phyloP scores from a whole-genome alignment of 2,888 invertebrate species.

The Caenorhabditis virilis region DNA sequence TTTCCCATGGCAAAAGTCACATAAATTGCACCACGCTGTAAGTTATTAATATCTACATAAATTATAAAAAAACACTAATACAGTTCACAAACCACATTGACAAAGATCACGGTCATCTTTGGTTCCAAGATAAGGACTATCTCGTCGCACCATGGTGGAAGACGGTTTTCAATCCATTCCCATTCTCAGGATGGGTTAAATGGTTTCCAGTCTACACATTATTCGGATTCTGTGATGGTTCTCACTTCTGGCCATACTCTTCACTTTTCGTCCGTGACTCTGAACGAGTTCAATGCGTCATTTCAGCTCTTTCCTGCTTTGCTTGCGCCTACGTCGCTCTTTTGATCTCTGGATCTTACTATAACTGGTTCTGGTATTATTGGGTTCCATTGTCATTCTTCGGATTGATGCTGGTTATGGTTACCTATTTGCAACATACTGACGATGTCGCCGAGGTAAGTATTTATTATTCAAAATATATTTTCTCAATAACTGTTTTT shows the following conservation, averaged over 20 bases:
- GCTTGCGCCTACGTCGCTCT: slow-evolving; percentile 49
- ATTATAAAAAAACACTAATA: background rate
- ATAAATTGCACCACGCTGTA: slow-evolving; percentile 52
- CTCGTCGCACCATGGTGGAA: slow-evolving; percentile 31
- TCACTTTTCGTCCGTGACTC: slow-evolving; percentile 53
- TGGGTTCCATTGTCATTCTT: slow-evolving; percentile 57
- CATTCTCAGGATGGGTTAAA: slow-evolving; percentile 60
- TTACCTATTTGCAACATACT: slow-evolving; percentile 58
- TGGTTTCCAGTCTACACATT: slow-evolving; percentile 65
- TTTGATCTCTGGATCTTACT: slow-evolving; percentile 37
- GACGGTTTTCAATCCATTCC: slow-evolving; percentile 50
- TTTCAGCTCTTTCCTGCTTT: slow-evolving; percentile 51
- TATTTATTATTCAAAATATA: background rate
- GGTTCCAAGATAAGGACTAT: slow-evolving; percentile 53
- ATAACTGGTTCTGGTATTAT: slow-evolving; percentile 55
- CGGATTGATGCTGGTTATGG: slow-evolving; percentile 55
- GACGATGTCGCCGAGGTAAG: slow-evolving; percentile 56
- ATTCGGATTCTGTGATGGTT: slow-evolving; percentile 62
- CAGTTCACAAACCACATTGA: slow-evolving; percentile 45
- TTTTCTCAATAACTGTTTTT: background rate
- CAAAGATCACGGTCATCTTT: slow-evolving; percentile 53
- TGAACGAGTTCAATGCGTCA: slow-evolving; percentile 61
- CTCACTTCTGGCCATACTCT: slow-evolving; percentile 64
- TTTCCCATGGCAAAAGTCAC: slow-evolving; percentile 60
- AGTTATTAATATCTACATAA: background rate